phyloP scores from a whole-genome alignment of 2,113 vertebrate genomes.

The Pangasianodon gigas region DNA sequence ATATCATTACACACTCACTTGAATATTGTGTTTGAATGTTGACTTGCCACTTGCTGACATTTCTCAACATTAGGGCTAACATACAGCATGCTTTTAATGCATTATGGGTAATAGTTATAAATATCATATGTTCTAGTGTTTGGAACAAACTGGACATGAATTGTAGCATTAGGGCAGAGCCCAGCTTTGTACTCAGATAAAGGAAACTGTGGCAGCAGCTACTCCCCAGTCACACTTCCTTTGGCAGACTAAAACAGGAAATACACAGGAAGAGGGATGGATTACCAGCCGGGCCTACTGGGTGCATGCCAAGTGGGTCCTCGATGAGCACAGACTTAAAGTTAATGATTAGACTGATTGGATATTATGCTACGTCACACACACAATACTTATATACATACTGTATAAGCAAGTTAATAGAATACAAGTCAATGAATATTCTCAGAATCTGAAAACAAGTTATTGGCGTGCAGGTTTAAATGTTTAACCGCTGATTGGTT shows the following conservation, averaged over 20 bases:
- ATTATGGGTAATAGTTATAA: not conserved
- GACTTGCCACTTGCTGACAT: not conserved
- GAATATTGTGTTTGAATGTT: not conserved
- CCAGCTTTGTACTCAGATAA: not conserved
- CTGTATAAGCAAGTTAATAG: not conserved
- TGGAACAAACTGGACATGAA: not conserved
- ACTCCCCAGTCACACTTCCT: not conserved
- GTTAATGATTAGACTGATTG: not conserved
- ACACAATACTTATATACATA: not conserved
- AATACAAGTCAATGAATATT: not conserved
- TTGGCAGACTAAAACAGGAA: not conserved
- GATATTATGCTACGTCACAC: not conserved
- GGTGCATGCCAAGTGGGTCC: not conserved
- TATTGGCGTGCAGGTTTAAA: not conserved
- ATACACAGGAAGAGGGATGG: not conserved
- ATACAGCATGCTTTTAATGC: not conserved
- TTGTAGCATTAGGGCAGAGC: not conserved
- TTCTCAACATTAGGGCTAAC: not conserved
- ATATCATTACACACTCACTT: not conserved
- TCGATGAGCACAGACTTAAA: not conserved
- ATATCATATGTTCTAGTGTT: not conserved
- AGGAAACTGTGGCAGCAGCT: not conserved
- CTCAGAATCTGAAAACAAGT: not conserved
- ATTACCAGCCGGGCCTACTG: fast-evolving
- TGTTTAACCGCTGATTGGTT: not conserved